Evolutionary conservation across 1,140 invertebrate species (phyloP).

Genomic region (Drosophila punjabiensis): DNA sequence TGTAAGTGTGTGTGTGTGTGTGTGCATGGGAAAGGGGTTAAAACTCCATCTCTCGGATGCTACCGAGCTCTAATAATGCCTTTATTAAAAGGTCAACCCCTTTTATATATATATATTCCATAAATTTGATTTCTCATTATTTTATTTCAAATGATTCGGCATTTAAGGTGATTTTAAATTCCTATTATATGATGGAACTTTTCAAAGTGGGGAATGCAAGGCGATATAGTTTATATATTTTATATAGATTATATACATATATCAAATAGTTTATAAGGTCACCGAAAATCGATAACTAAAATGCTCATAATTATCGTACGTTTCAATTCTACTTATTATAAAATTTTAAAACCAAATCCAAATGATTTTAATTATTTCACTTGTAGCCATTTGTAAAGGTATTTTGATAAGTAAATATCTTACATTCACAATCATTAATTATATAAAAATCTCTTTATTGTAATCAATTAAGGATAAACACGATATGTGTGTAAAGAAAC

Average conservation of each 20-base stretch:
- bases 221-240: background rate
- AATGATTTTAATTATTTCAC: too few species aligned
- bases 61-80: slow-evolving; percentile 3
- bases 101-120: background rate
- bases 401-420: too few species aligned
- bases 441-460: too few species aligned
- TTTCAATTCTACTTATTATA: too few species aligned
- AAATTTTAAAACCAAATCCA: too few species aligned
- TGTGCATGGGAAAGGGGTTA: slow-evolving; percentile 9
- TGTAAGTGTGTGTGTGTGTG: background rate
- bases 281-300: too few species aligned
- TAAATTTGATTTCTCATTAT: slow-evolving; percentile 4
- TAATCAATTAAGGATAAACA: too few species aligned
- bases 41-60: slow-evolving; percentile 1
- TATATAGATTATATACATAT: background rate
- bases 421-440: too few species aligned
- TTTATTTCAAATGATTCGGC: background rate
- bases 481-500: too few species aligned
- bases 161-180: background rate
- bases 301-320: too few species aligned
- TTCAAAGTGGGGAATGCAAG: background rate
- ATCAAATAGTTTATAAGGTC: too few species aligned
- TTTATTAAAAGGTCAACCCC: slow-evolving; percentile 14
- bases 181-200: background rate
- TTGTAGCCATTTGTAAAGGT: too few species aligned